Evolutionary conservation across 1,140 invertebrate species (phyloP).

Genomic region (Drosophila virilis): DNA sequence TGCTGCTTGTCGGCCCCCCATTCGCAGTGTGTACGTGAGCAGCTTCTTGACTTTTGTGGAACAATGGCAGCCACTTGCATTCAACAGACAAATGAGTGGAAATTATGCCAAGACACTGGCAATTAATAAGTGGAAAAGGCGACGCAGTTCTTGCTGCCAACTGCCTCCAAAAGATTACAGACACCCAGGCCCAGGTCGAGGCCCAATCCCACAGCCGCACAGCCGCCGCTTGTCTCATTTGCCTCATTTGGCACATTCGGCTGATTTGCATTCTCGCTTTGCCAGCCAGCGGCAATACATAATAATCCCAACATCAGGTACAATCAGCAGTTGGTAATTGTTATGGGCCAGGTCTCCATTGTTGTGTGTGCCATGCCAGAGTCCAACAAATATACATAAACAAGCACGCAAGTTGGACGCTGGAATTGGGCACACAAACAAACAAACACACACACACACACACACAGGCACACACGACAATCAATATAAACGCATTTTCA

Average conservation of each 20-base stretch:
- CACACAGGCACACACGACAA: slow-evolving; percentile 42
- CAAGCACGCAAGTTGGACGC: slow-evolving; percentile 53
- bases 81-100: slow-evolving; percentile 78
- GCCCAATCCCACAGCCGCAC: background rate
- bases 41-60: slow-evolving; percentile 59
- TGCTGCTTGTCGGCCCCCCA: background rate
- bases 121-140: slow-evolving; percentile 75
- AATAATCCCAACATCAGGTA: slow-evolving; percentile 43
- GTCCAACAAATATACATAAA: slow-evolving; percentile 68
- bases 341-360: slow-evolving; percentile 28
- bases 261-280: slow-evolving; percentile 43
- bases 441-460: slow-evolving; percentile 9
- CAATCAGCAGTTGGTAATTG: slow-evolving; percentile 55
- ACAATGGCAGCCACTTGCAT: slow-evolving; percentile 73
- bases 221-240: slow-evolving; percentile 3
- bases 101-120: slow-evolving; percentile 81
- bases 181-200: no score
- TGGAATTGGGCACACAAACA: slow-evolving; percentile 42
- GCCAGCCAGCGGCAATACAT: slow-evolving; percentile 61
- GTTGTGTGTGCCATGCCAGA: background rate
- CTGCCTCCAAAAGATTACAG: slow-evolving; percentile 26
- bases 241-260: slow-evolving; percentile 33
- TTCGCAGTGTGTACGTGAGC: slow-evolving; percentile 51
- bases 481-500: slow-evolving; percentile 82
- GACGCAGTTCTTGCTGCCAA: slow-evolving; percentile 27